Base-by-base conservation (phyloP, 2,888 invertebrate genomes). In the Ptychoptera albimana region DNA sequence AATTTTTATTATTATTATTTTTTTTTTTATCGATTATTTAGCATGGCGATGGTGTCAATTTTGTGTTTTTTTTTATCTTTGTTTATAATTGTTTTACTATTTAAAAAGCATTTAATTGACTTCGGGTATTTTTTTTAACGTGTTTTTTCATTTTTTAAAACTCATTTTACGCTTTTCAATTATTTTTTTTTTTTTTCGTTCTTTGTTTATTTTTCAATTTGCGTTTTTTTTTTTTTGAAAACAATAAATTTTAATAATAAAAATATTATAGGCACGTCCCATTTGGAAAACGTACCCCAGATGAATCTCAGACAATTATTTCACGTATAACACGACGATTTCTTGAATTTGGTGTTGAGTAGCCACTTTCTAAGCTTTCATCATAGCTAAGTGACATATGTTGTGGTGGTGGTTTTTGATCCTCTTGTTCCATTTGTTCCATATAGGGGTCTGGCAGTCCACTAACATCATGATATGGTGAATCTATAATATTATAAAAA, bases 391-490 rank as follows among this genome's bases (percentile, higher is more conserved):
- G 76, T 48, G 86, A 86, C 66, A 87, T 78, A 64, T 87, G 87
- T 59, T 82, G 82, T 47, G 85, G 82, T 31, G 86, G 84, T 50
- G 61, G 60, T 56, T 64, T 59, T 53, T 62, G 57, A 56, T 66
- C 66, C 66, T 88, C 87, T 59, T 83, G 79, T 56, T 88, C 88
- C 69, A 79, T 73, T 59, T 75, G 78, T 58, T 80, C 86, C 74
- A 82, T 74, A 68, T 87, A 89, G 39, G 86, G 83, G 69, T 87
- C 86, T 42, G 87, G 87, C 57, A 92, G 73, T 51, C 91, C 91
- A 67, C 86, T 89, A 59, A 91, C 89, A 68, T 92, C 92, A 65
- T 85, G 85, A 74, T 91, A 92, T 54, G 88, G 87, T 48, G 89
- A 88, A 73, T 91, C 91, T 85, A 70, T 40, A 67, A 61, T 32